Evolutionary conservation across 2,113 vertebrate genomes (phyloP).

Genomic region (Smithornis capensis): DNA sequence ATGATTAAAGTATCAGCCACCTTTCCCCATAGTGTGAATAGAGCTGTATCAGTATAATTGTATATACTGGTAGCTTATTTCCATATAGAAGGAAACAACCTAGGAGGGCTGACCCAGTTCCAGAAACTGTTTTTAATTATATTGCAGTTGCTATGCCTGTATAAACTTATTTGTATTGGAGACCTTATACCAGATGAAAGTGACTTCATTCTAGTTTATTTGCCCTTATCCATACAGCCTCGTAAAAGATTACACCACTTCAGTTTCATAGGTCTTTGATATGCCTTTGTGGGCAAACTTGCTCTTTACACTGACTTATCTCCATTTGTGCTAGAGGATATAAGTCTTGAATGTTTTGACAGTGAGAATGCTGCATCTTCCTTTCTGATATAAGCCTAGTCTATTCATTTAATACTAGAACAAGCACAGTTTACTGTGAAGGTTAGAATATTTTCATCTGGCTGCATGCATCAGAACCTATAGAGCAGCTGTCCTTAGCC

Average conservation of each 20-base stretch:
- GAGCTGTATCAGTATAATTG: not conserved
- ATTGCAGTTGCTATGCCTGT: not conserved
- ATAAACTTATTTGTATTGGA: not conserved
- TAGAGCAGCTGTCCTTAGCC: not conserved
- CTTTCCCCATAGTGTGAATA: not conserved
- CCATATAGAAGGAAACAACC: not conserved
- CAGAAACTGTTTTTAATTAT: conserved; percentile 22
- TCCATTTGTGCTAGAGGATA: not conserved
- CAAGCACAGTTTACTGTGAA: not conserved
- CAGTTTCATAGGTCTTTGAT: not conserved
- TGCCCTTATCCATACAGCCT: not conserved
- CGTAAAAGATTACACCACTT: not conserved
- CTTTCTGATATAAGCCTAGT: not conserved
- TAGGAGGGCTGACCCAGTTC: not conserved
- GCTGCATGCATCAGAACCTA: not conserved
- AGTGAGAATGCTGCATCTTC: not conserved
- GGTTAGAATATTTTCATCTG: not conserved
- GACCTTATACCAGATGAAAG: not conserved
- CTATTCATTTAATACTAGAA: not conserved
- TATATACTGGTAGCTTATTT: not conserved
- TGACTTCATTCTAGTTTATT: not conserved
- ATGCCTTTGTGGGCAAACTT: not conserved
- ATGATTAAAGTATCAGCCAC: not conserved
- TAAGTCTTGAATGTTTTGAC: not conserved
- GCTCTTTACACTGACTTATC: not conserved